Evolutionary conservation across 1,140 invertebrate species (phyloP).

Genomic region (Parapsyche elsis): DNA sequence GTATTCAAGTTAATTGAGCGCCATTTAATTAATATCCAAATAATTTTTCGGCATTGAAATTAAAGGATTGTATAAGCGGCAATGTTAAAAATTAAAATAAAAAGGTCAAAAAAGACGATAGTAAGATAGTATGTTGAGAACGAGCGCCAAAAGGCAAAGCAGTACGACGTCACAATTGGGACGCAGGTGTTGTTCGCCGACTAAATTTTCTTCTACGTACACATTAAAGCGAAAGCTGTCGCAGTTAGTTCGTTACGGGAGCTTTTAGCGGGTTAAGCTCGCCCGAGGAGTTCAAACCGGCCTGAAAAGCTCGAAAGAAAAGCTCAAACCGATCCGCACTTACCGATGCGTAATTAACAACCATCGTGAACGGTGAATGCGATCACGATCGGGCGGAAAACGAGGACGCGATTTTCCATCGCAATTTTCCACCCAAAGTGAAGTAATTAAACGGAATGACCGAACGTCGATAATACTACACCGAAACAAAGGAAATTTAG

Average conservation of each 20-base stretch:
- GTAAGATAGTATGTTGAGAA: slow-evolving; percentile 20
- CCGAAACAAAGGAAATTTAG: slow-evolving; percentile 6
- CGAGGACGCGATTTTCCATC: neutral
- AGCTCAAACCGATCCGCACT: too few relatives aligned
- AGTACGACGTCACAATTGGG: slow-evolving; percentile 28
- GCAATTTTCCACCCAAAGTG: neutral
- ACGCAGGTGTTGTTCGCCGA: slow-evolving; percentile 32
- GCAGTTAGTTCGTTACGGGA: slow-evolving; percentile 36
- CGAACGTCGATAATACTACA: neutral
- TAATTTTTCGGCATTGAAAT: too few relatives aligned
- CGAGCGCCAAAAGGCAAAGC: slow-evolving; percentile 6
- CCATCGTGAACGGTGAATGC: too few relatives aligned
- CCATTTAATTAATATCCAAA: too few relatives aligned
- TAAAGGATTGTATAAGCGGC: too few relatives aligned
- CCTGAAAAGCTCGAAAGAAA: neutral
- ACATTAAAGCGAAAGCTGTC: slow-evolving; percentile 38
- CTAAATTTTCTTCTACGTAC: slow-evolving; percentile 42
- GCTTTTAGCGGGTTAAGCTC: slow-evolving; percentile 37
- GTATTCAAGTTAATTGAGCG: too few relatives aligned
- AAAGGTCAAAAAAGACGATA: neutral
- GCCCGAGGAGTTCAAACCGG: neutral
- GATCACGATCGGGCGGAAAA: neutral
- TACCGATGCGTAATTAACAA: too few relatives aligned
- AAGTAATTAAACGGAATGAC: slow-evolving; percentile 13
- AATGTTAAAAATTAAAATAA: neutral